Percentiles rank a stretch among this genome's conserved stretches.
These are phyloP conservation scores for Cyclargus thomasi DNA, from an alignment of 1,140 invertebrate species.

Conservation along the genomic window DNA sequence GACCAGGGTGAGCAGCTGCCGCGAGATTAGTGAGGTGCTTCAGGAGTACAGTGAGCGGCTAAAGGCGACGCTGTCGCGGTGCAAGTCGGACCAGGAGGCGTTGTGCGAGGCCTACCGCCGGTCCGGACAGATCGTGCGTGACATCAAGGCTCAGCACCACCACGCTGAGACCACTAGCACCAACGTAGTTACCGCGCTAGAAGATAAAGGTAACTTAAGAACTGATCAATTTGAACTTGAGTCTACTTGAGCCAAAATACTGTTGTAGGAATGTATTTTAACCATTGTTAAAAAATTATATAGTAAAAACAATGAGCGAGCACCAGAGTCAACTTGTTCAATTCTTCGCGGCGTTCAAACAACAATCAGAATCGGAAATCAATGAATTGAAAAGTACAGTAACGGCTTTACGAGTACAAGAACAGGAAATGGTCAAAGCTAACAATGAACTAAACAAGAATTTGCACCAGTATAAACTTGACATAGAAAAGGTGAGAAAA, in stretches of 20 bases:
- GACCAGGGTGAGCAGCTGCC: slow-evolving; percentile 42
- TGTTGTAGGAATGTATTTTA: too few species aligned
- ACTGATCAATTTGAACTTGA: too few species aligned
- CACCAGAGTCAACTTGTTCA: slow-evolving; percentile 39
- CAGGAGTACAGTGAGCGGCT: slow-evolving; percentile 44
- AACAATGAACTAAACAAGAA: slow-evolving; percentile 29
- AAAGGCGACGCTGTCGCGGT: slow-evolving; percentile 39
- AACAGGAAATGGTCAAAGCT: slow-evolving; percentile 27
- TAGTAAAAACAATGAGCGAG: slow-evolving; percentile 35
- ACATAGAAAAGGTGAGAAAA: slow-evolving; percentile 36
- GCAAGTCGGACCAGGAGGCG: slow-evolving; percentile 40
- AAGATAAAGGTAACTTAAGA: slow-evolving; percentile 45
- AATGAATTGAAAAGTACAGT: slow-evolving; percentile 23
- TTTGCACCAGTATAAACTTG: slow-evolving; percentile 28
- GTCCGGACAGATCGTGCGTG: slow-evolving; percentile 34
- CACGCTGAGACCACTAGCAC: slow-evolving; percentile 28
- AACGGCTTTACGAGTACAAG: slow-evolving; percentile 12
- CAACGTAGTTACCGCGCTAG: slow-evolving; percentile 26
- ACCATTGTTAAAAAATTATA: background rate
- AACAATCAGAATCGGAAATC: slow-evolving; percentile 34
- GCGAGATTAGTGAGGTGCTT: slow-evolving; percentile 53
- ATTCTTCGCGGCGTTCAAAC: slow-evolving; percentile 30
- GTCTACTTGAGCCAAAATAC: too few species aligned
- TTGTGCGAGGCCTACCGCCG: slow-evolving; percentile 40
- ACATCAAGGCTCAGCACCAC: slow-evolving; percentile 30